Conservation (phyloP, 1,140 invertebrate species). For the Anoplophora glabripennis region DNA sequence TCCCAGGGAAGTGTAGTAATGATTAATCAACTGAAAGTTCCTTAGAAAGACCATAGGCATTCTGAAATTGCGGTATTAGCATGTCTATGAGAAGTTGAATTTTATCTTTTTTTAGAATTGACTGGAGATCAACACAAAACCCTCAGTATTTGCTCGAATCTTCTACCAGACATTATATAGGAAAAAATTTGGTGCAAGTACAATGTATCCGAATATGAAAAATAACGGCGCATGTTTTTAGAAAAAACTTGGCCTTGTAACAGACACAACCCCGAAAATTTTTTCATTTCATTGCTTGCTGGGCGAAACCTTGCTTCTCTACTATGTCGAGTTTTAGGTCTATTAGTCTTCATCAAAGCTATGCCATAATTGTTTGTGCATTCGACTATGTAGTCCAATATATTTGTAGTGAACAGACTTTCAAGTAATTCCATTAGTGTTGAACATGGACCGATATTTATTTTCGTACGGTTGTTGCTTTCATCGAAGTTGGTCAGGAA, state of each 20-base stretch:
- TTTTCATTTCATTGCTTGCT: not conserved
- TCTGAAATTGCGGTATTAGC: slow-evolving; percentile 5
- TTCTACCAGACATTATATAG: not conserved
- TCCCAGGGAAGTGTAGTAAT: not conserved
- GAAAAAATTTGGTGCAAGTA: not conserved
- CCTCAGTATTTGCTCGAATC: slow-evolving; percentile 1
- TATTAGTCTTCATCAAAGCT: no score
- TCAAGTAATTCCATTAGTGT: no score
- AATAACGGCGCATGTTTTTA: not conserved
- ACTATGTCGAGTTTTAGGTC: not conserved
- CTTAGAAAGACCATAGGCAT: not conserved
- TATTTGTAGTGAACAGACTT: no score
- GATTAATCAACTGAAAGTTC: not conserved
- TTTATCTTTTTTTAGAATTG: slow-evolving; percentile 4
- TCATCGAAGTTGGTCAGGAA: slow-evolving; percentile 4
- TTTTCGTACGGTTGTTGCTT: not conserved
- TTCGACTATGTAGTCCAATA: no score
- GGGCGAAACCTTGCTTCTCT: no score
- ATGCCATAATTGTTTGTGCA: no score
- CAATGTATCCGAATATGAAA: not conserved
- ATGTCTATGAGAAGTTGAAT: not conserved
- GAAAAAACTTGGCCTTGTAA: not conserved
- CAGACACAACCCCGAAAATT: not conserved
- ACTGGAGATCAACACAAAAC: not conserved
- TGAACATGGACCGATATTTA: not conserved